Percentiles rank a stretch among this genome's conserved stretches.
phyloP scores from a whole-genome alignment of 2,113 vertebrate genomes.

The Microtus ochrogaster region DNA sequence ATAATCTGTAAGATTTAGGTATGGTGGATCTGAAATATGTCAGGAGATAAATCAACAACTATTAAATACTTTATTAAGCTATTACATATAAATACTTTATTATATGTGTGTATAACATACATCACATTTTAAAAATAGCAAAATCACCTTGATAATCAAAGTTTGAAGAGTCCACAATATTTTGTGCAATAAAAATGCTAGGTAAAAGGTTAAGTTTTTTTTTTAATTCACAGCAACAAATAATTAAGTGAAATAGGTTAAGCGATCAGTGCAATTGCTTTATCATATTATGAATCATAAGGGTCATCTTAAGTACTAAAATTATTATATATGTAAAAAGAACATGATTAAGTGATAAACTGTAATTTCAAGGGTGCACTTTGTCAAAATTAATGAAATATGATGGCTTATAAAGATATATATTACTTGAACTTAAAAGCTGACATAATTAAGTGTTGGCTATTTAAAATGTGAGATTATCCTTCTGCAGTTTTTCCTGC shows the following conservation, averaged over 20 bases:
- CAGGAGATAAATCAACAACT: neutral
- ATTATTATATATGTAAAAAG: neutral
- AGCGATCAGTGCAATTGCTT: neutral
- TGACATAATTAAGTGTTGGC: slow-evolving; percentile 34
- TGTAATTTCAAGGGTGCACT: slow-evolving; percentile 15
- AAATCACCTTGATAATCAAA: neutral
- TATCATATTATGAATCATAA: neutral
- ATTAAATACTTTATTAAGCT: neutral
- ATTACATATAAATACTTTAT: neutral
- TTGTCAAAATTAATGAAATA: slow-evolving; percentile 53
- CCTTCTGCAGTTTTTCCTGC: neutral
- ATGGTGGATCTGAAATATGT: neutral
- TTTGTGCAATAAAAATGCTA: neutral
- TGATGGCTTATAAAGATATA: slow-evolving; percentile 11
- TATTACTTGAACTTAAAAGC: slow-evolving; percentile 48
- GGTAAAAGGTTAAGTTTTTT: neutral
- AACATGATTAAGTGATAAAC: neutral
- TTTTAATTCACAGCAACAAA: neutral
- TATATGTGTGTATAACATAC: neutral
- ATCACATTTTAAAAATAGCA: neutral
- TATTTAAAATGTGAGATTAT: slow-evolving; percentile 50
- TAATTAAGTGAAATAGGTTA: neutral
- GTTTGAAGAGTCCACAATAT: neutral
- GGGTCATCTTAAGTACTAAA: neutral
- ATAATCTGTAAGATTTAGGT: neutral